Percentiles rank a stretch among this genome's conserved stretches.
Evolutionary conservation across 2,113 vertebrate species (phyloP).

Genomic region (Carassius auratus): DNA sequence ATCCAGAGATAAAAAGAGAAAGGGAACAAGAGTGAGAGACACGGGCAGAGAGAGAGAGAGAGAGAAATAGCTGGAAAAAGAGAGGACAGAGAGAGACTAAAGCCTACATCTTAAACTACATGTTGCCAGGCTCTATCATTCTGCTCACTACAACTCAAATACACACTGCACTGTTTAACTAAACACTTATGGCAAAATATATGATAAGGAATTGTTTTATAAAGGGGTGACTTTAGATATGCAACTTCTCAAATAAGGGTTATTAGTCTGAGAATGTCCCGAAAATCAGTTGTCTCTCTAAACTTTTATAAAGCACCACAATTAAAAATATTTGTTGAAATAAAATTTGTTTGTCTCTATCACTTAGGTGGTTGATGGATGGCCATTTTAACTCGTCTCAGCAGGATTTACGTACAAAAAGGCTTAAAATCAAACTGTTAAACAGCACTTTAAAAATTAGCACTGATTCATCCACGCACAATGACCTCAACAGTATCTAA

Average conservation of each 20-base stretch:
- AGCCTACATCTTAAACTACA: slow-evolving; percentile 67
- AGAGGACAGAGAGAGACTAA: slow-evolving; percentile 55
- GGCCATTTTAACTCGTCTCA: background rate
- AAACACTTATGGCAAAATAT: background rate
- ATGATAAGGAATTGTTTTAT: background rate
- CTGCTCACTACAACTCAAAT: background rate
- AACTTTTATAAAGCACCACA: background rate
- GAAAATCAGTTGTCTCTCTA: background rate
- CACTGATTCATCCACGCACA: slow-evolving; percentile 7
- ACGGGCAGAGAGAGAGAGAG: background rate
- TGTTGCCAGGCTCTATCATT: slow-evolving; percentile 58
- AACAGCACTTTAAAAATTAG: background rate
- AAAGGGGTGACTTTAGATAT: background rate
- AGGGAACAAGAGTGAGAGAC: slow-evolving; percentile 62
- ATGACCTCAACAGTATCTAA: slow-evolving; percentile 40
- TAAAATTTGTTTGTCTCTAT: too few relatives aligned
- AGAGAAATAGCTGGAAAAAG: background rate
- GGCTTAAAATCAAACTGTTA: background rate
- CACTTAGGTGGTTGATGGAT: too few relatives aligned
- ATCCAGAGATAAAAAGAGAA: slow-evolving; percentile 62
- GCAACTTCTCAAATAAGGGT: background rate
- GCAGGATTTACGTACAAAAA: background rate
- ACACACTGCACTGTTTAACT: background rate
- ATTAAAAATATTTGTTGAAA: background rate
- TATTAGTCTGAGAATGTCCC: background rate